These are phyloP conservation scores for Neodon shergylaensis DNA, from an alignment of 2,113 vertebrate species.

Conservation along the genomic window DNA sequence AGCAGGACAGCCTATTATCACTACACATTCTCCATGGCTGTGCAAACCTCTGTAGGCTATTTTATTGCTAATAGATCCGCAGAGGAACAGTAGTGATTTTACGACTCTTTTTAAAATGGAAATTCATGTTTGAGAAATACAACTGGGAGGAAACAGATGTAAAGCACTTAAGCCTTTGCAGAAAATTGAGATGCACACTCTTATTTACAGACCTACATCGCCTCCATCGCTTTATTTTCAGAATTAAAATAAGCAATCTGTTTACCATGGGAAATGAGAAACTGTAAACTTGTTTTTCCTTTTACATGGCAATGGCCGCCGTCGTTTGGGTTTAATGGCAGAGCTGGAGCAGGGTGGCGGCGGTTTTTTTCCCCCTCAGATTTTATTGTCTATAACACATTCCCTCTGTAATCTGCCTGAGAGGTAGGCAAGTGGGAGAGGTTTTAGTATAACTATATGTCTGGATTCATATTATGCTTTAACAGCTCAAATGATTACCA, in stretches of 20 bases:
- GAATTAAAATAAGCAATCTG: conserved; percentile 91
- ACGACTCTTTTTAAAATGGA: conserved; percentile 94
- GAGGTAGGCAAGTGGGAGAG: conserved; percentile 82
- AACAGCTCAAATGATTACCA: conserved; percentile 82
- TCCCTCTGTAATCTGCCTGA: conserved; percentile 81
- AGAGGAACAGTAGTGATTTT: conserved; percentile 93
- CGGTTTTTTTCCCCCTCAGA: conserved; percentile 59
- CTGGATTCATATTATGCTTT: conserved; percentile 80
- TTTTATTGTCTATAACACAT: conserved; percentile 85
- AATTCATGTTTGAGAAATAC: conserved; percentile 94
- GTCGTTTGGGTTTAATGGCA: conserved; percentile 84
- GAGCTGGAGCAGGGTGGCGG: conserved; percentile 77
- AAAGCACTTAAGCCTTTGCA: conserved; percentile 92
- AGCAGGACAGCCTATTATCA: conserved; percentile 94
- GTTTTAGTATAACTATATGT: conserved; percentile 78
- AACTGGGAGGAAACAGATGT: conserved; percentile 92
- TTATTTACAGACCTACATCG: conserved; percentile 91
- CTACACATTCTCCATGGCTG: conserved; percentile 93
- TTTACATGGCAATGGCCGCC: conserved; percentile 81
- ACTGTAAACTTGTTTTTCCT: conserved; percentile 86
- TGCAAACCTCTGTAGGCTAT: conserved; percentile 93
- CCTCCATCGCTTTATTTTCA: conserved; percentile 87
- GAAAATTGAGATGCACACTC: conserved; percentile 90
- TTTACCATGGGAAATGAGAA: conserved; percentile 89
- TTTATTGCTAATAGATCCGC: conserved; percentile 94